Conservation (phyloP, 2,113 vertebrate species). For the Elephantulus edwardii region DNA sequence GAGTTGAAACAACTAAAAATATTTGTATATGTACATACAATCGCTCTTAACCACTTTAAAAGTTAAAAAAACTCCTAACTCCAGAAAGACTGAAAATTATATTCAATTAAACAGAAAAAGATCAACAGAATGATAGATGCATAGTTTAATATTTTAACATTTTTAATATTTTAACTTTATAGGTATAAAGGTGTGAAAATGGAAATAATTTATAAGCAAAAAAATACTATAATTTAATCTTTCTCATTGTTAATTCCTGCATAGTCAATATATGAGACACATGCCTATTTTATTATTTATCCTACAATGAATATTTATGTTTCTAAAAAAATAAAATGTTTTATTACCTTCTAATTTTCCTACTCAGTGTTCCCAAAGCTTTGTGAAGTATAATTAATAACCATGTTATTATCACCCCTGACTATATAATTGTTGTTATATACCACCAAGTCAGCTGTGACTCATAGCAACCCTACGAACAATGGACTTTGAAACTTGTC, state of each 20-base stretch:
- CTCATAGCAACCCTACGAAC: too few species aligned
- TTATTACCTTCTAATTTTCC: background rate
- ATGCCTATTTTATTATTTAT: background rate
- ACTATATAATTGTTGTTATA: too few species aligned
- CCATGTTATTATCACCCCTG: background rate
- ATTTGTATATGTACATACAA: background rate
- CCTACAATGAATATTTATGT: background rate
- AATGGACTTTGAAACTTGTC: too few species aligned
- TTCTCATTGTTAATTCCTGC: background rate
- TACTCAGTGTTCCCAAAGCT: background rate
- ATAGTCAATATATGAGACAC: background rate
- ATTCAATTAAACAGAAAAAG: background rate
- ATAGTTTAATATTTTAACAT: background rate
- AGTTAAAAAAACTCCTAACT: background rate
- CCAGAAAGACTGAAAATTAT: background rate
- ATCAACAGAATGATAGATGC: background rate
- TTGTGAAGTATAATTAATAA: background rate
- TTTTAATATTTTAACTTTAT: conserved; percentile 28
- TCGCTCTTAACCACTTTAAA: background rate
- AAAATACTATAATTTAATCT: background rate
- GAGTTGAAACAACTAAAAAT: conserved; percentile 10
- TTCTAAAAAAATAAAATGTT: background rate
- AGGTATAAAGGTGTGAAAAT: background rate
- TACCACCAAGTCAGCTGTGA: too few species aligned
- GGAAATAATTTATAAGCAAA: background rate